These are phyloP conservation scores for Drosophila sulfurigaster DNA, from an alignment of 1,140 invertebrate genomes.

Conservation along the genomic window DNA sequence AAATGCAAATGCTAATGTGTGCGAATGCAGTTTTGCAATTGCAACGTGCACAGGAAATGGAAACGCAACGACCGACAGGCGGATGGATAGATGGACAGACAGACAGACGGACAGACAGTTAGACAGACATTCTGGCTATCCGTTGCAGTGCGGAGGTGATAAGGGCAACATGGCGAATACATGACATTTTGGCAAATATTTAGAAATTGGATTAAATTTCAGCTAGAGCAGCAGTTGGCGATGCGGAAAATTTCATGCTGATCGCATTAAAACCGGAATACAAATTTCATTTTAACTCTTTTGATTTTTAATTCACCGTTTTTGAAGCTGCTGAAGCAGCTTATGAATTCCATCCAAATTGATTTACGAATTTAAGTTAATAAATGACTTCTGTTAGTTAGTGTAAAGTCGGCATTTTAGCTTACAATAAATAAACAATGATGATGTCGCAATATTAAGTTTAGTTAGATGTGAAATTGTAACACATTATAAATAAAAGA, in stretches of 20 bases:
- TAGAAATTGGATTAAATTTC: slow-evolving; percentile 52
- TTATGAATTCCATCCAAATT: slow-evolving; percentile 3
- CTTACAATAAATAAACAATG: too few species aligned
- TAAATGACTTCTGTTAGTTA: slow-evolving; percentile 4
- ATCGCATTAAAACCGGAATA: slow-evolving; percentile 35
- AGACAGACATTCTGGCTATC: neutral
- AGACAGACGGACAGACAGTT: neutral
- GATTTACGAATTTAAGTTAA: neutral
- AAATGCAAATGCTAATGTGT: slow-evolving; percentile 50
- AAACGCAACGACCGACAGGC: slow-evolving; percentile 49
- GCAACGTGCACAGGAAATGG: slow-evolving; percentile 70
- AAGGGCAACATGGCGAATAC: slow-evolving; percentile 1
- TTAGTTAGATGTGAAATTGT: too few species aligned
- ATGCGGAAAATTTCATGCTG: slow-evolving; percentile 25
- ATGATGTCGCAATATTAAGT: too few species aligned
- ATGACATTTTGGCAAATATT: slow-evolving; percentile 57
- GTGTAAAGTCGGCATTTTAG: neutral
- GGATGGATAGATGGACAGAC: neutral
- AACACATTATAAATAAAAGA: too few species aligned
- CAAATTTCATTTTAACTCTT: slow-evolving; percentile 21
- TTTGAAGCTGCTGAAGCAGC: neutral
- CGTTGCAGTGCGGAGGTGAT: too few species aligned
- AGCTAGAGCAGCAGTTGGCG: slow-evolving; percentile 14
- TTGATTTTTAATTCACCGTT: slow-evolving; percentile 9
- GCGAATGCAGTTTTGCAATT: slow-evolving; percentile 63